Evolutionary conservation across 2,888 invertebrate genomes (phyloP), one percentile per base, ranked within the genome.

Genomic region (Temnothorax ravouxi): DNA sequence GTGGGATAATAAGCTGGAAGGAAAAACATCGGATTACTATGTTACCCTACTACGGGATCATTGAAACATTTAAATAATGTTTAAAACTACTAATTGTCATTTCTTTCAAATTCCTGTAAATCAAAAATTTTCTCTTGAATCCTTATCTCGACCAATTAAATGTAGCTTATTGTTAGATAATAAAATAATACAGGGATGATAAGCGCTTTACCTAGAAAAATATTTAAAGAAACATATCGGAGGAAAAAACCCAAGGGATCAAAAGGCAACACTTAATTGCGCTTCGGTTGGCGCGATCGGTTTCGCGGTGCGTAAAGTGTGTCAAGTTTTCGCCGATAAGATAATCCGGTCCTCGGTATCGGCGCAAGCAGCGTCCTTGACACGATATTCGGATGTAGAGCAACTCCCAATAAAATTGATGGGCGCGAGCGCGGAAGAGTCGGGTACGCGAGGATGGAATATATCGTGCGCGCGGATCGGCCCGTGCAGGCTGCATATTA

Each of bases 341-440:
- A 80, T 59, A 59, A 72, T 59, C 25, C 47, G 38, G 59, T 80
- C 25, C 47, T 72, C 34, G 13, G 11, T 62, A 75, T 62, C 74
- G 44, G 59, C 59, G 21, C 34, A 56, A 84, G 11, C 8, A 11
- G 41, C 18, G 69, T 67, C 88, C 89, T 89, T 89, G 88, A 83
- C 89, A 85, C 25, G 47, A 85, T 77, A 76, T n/a, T 59, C 15
- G 5, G 25, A 89, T 88, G 83, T 85, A 34, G 84, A 82, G 29
- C 82, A 83, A 29, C 67, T 79, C 13, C 34, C 76, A 80, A 84
- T 84, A 79, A 44, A 56, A n/a, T 44, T 66, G n/a, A n/a, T n/a
- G 18, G 75, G 67, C 52, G 77, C 59, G 66, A n/a, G 29, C 47
- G 34, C 50, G 52, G 59, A 79, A 83, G 56, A 71, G 18, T 29